These are phyloP conservation scores for Zelostemma sp. DNA, from an alignment of 1,140 invertebrate species.

Conservation along the genomic window DNA sequence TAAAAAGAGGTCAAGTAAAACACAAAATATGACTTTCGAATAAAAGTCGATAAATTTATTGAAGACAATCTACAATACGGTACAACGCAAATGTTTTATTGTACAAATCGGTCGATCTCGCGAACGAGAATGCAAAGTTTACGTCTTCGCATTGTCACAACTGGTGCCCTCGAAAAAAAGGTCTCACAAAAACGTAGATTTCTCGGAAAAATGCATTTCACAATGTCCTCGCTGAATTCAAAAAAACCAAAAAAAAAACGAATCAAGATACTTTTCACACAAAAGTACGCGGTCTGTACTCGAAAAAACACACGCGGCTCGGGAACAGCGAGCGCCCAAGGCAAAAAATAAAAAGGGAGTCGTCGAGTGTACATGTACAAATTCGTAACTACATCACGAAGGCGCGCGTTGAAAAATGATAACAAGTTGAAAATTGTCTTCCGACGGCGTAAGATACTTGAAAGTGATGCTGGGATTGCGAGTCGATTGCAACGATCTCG, in stretches of 20 bases:
- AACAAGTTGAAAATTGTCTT: background rate
- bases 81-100: slow-evolving; percentile 1
- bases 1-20: background rate
- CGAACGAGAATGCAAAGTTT: background rate
- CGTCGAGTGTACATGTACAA: background rate
- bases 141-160: background rate
- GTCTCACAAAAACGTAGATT: background rate
- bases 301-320: no score
- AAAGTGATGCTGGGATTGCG: background rate
- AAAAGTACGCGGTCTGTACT: no score
- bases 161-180: background rate
- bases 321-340: no score
- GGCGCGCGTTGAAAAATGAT: background rate
- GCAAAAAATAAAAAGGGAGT: no score
- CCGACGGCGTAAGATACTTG: background rate
- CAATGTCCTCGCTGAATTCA: no score
- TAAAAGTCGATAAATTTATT: slow-evolving; percentile 6
- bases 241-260: no score
- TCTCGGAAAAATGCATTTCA: background rate
- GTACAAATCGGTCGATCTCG: background rate
- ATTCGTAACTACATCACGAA: background rate
- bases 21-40: background rate
- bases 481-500: background rate
- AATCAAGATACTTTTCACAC: no score
- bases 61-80: background rate